A percentile compares a stretch with the other conserved stretches of the same genome.
These are phyloP conservation scores for Tamias sibiricus DNA, from an alignment of 2,113 vertebrate genomes.

Conservation along the genomic window DNA sequence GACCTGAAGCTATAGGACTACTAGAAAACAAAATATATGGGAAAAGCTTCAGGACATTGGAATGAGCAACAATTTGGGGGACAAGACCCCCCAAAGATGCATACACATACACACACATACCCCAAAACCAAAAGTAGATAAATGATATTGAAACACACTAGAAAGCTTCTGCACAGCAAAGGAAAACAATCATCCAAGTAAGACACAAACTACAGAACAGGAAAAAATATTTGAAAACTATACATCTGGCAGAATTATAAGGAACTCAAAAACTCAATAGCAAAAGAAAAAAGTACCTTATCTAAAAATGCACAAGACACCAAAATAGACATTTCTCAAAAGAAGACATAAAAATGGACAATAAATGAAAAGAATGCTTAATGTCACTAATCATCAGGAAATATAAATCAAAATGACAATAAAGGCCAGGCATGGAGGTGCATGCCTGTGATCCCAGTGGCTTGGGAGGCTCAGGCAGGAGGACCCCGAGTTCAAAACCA, in stretches of 20 bases:
- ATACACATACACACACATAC: no score
- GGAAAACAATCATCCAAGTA: not conserved
- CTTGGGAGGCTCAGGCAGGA: no score
- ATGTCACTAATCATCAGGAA: not conserved
- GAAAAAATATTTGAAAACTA: not conserved
- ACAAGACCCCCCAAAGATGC: not conserved
- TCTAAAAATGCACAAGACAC: not conserved
- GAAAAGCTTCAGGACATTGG: not conserved
- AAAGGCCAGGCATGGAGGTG: no score
- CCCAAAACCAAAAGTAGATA: not conserved
- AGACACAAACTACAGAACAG: not conserved
- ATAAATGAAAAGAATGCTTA: not conserved
- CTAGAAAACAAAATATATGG: not conserved
- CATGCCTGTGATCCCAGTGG: no score
- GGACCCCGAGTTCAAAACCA: no score
- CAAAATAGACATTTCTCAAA: not conserved
- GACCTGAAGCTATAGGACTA: not conserved
- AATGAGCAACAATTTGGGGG: not conserved
- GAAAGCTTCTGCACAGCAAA: not conserved
- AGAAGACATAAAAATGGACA: not conserved
- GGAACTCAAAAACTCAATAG: not conserved
- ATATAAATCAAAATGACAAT: no score
- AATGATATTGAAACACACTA: not conserved
- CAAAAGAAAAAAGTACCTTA: not conserved
- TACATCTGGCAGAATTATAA: not conserved